phyloP scores from a whole-genome alignment of 2,797 vertebrate species.

The Clarias platycephalus region DNA sequence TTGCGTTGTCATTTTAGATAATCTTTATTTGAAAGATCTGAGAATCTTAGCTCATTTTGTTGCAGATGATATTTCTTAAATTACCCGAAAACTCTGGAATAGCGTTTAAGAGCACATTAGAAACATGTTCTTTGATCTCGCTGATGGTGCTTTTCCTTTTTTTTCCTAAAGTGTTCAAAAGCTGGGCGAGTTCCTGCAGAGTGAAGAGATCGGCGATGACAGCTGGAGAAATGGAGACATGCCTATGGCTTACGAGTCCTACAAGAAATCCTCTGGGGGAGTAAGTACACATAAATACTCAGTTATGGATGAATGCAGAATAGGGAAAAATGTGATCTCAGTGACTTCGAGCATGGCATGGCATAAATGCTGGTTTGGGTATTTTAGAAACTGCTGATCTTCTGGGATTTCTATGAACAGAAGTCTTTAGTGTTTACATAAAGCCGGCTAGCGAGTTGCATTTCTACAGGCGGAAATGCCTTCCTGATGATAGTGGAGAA shows the following conservation, averaged over 20 bases:
- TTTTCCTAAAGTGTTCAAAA: conserved; percentile 85
- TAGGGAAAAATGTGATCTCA: background rate
- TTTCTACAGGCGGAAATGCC: background rate
- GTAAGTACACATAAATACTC: conserved; percentile 73
- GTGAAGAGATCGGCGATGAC: conserved; percentile 96
- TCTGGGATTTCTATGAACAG: background rate
- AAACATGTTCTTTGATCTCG: background rate
- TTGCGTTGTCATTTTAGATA: background rate
- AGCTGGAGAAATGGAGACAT: conserved; percentile 87
- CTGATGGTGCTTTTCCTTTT: conserved; percentile 19
- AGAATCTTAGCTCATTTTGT: background rate
- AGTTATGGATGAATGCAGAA: background rate
- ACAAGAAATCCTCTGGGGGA: conserved; percentile 82
- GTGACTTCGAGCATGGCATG: background rate
- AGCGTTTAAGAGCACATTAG: background rate
- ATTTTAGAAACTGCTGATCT: background rate
- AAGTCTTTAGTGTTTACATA: background rate
- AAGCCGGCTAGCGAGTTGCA: background rate
- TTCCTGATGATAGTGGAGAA: background rate
- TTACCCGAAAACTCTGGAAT: background rate
- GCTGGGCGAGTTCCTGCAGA: conserved; percentile 93
- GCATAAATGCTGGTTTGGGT: background rate
- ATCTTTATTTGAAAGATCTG: background rate
- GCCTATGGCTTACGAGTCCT: conserved; percentile 78
- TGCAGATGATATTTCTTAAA: background rate